Percentiles rank a stretch among this genome's conserved stretches.
phyloP scores from a whole-genome alignment of 1,140 invertebrate species.

The Dryas iulia region DNA sequence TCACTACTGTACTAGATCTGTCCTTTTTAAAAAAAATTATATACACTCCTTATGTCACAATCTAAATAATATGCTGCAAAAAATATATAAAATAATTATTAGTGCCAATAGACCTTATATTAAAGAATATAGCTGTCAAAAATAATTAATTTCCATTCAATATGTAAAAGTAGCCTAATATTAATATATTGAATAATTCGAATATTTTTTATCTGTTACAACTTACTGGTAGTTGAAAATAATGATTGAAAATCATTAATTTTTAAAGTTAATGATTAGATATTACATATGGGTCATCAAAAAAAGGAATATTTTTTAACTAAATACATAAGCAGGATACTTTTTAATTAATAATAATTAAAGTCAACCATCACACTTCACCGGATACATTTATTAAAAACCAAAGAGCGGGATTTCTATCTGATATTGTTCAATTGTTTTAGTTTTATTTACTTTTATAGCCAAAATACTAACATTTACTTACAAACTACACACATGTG shows the following conservation, averaged over 20 bases:
- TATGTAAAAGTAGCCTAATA: not conserved
- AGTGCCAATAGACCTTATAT: constrained; percentile 19
- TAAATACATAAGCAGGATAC: not conserved
- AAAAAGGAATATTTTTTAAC: not conserved
- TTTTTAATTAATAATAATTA: not conserved
- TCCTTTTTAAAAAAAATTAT: constrained; percentile 19
- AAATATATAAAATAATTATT: constrained; percentile 12
- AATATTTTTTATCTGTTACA: no score
- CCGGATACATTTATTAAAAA: constrained; percentile 19
- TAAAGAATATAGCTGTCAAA: not conserved
- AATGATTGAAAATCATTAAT: not conserved
- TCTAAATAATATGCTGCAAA: constrained; percentile 19
- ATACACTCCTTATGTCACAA: constrained; percentile 11
- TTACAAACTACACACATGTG: constrained; percentile 12
- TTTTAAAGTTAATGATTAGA: not conserved
- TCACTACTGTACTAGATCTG: constrained; percentile 13
- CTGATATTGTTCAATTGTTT: constrained; percentile 25
- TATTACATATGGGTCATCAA: no score
- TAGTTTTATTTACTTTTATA: constrained; percentile 22
- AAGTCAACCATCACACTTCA: not conserved
- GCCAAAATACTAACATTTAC: constrained; percentile 21
- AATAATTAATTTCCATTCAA: not conserved
- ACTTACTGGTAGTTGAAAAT: no score
- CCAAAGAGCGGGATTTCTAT: constrained; percentile 32
- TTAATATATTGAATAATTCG: not conserved